Evolutionary conservation across 2,797 vertebrate genomes (phyloP), one percentile per base, ranked within the genome.

Genomic region (Brachymystax lenok): DNA sequence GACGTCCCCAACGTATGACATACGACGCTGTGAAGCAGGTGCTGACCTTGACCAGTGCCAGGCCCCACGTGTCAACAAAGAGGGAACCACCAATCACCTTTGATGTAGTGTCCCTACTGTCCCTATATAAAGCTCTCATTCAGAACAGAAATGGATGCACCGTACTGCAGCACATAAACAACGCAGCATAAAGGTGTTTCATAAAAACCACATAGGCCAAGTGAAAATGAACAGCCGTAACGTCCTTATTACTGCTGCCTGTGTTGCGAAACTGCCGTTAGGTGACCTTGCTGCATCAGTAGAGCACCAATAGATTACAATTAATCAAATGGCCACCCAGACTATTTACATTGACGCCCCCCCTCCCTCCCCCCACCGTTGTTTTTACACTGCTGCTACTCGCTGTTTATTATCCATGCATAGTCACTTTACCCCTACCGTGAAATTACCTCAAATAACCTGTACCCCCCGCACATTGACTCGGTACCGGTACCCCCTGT

Each of bases 1-100:
- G 59, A 74, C 73, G 80, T 63, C 30, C 8, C 27, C 64, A 68
- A 63, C 56, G 40, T 35, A 61, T 21, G 46, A 79, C 71, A 77
- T 46, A 59, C 74, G 64, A 80, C 30, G 59, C 74, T 73, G 66
- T 78, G 40, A 82, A 79, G 72, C 46, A 27, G 46, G 66, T 33
- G 72, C 54, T 21, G 30, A 56, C 77, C 51, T 19, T 51, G 30
- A 78, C 64, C 33, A 13, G 46, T 30, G 52, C 46, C 50, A 56
- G n/a, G 13, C 24, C 50, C 75, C 33, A 52, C 61, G 17, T 69
- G 35, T 51, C 40, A 46, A 46, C 40, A 46, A 59, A 46, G 46
- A 61, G 27, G 28, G 68, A 40, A 83, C 40, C 40, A 46, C 75
- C 69, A 46, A 52, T 71, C 75, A 72, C 2, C 71, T n/a, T 46